phyloP scores from a whole-genome alignment of 2,797 vertebrate genomes.

The Urocyon cinereoargenteus region DNA sequence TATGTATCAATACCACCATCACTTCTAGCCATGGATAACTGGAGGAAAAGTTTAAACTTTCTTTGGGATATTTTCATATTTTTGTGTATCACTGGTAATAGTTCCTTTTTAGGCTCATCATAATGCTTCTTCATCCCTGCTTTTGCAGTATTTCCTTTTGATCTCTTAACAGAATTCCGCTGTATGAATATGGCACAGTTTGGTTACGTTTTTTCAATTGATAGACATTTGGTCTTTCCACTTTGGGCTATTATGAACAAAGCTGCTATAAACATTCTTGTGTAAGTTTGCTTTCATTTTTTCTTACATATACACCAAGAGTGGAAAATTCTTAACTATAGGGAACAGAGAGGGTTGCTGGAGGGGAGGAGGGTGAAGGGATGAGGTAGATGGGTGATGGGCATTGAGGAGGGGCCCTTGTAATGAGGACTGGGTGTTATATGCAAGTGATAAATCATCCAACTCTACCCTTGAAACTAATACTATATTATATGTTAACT shows the following conservation, averaged over 20 bases:
- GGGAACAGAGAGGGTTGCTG: no score
- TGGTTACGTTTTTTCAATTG: not conserved
- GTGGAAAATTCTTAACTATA: not conserved
- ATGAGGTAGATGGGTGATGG: no score
- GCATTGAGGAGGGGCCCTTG: no score
- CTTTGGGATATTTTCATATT: not conserved
- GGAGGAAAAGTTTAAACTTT: not conserved
- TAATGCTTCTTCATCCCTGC: not conserved
- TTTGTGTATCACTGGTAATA: not conserved
- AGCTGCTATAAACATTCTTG: not conserved
- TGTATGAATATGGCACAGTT: not conserved
- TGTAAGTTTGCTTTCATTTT: not conserved
- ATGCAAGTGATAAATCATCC: no score
- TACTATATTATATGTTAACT: no score
- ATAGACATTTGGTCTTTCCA: not conserved
- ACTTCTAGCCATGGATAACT: not conserved
- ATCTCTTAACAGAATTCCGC: not conserved
- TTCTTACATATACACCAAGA: not conserved
- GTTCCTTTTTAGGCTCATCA: not conserved
- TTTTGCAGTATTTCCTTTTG: not conserved
- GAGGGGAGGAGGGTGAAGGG: no score
- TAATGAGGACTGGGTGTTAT: no score
- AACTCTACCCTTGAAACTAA: no score
- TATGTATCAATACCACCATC: not conserved
- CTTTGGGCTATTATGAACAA: not conserved